Percentiles rank a stretch among this genome's conserved stretches.
Conservation (phyloP, 2,113 vertebrate species). For the Kobus ellipsiprymnus region DNA sequence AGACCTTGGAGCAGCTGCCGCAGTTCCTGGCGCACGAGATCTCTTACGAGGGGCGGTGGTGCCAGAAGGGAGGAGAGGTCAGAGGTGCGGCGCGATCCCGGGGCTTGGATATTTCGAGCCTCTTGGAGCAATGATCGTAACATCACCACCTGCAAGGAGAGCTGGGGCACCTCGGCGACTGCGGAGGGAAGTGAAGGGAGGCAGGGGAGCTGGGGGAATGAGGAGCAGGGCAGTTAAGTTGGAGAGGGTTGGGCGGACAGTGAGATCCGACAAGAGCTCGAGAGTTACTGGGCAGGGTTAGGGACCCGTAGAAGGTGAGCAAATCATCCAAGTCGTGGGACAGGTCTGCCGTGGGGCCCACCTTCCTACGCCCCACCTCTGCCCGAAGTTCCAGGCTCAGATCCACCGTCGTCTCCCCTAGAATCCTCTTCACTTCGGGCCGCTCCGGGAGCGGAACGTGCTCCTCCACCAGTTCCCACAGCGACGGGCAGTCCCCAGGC, state of each 20-base stretch:
- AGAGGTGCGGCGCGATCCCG: not conserved
- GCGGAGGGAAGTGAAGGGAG: not conserved
- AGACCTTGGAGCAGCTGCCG: conserved; percentile 81
- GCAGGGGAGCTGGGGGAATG: not conserved
- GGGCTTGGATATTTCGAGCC: not conserved
- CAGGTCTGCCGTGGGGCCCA: not conserved
- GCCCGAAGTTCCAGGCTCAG: conserved; percentile 81
- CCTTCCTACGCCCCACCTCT: conserved; percentile 80
- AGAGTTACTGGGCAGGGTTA: not conserved
- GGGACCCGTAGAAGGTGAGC: not conserved
- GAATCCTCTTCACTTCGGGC: conserved; percentile 78
- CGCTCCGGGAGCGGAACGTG: conserved; percentile 78
- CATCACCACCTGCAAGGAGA: conserved; percentile 77
- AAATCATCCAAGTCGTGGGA: not conserved
- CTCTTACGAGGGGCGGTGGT: conserved; percentile 85
- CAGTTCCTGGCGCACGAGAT: conserved; percentile 87
- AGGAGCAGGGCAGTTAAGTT: not conserved
- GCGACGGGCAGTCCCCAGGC: conserved; percentile 60
- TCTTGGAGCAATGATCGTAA: conserved; percentile 80
- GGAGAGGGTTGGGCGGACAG: not conserved
- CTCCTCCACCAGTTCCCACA: conserved; percentile 85
- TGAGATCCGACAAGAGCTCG: not conserved
- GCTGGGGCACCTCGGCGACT: conserved; percentile 25
- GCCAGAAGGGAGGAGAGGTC: conserved; percentile 73
- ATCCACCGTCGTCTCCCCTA: conserved; percentile 83